phyloP scores from a whole-genome alignment of 2,888 invertebrate species.

The Noctuana brunneofusca region DNA sequence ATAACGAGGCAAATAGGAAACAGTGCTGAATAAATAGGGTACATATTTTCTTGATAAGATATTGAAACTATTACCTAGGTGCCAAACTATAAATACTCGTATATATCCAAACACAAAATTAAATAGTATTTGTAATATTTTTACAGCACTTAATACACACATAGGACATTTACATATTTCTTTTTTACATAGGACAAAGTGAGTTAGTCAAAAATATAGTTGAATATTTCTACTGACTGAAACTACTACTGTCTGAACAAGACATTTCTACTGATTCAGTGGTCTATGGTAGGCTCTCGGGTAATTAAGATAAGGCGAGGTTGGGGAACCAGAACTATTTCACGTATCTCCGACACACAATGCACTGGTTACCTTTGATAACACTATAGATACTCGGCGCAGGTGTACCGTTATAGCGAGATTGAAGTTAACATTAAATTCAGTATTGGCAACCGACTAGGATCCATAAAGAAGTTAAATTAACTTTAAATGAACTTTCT shows the following conservation, averaged over 20 bases:
- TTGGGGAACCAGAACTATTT: slow-evolving; percentile 9
- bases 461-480: too few species aligned
- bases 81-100: too few species aligned
- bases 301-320: slow-evolving; percentile 29
- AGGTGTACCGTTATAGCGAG: not conserved
- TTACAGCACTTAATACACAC: too few species aligned
- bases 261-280: not conserved
- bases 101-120: too few species aligned
- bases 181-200: too few species aligned
- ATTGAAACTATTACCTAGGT: not conserved
- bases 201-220: too few species aligned
- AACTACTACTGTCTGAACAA: not conserved
- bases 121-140: too few species aligned
- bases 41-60: not conserved
- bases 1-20: not conserved
- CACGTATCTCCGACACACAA: slow-evolving; percentile 7
- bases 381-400: not conserved
- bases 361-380: not conserved
- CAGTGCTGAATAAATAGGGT: not conserved
- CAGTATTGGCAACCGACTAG: too few species aligned
- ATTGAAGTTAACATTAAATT: too few species aligned
- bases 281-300: not conserved
- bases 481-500: too few species aligned
- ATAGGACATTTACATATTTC: too few species aligned
- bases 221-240: not conserved